Conservation (phyloP, 2,888 invertebrate genomes). For the Hyposoter dolosus region DNA sequence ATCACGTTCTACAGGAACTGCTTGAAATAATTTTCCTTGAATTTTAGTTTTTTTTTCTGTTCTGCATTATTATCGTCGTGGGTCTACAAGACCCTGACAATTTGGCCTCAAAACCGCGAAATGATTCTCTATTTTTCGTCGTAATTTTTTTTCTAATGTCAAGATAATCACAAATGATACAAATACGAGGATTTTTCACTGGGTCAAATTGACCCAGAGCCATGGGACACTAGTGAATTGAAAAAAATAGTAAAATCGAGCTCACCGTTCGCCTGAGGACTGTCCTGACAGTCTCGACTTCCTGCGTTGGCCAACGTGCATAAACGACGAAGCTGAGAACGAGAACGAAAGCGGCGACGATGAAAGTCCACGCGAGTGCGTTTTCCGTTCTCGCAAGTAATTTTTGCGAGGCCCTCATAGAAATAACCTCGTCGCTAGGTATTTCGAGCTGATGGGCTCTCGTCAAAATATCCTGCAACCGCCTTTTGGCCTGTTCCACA, state of each 20-base stretch:
- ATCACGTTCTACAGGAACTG: background rate
- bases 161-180: background rate
- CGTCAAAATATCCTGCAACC: conserved; percentile 79
- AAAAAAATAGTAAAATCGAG: conserved; percentile 17
- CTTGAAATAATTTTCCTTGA: background rate
- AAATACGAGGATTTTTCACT: no score
- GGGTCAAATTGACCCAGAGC: background rate
- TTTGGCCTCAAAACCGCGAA: background rate
- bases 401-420: conserved; percentile 79
- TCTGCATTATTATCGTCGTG: background rate
- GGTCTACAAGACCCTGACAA: background rate
- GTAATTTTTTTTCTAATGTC: background rate
- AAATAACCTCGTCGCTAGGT: conserved; percentile 77
- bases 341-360: conserved; percentile 77
- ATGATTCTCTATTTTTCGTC: background rate
- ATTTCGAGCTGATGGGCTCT: conserved; percentile 79
- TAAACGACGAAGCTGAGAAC: conserved; percentile 78
- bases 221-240: background rate
- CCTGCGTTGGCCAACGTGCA: conserved; percentile 81
- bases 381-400: conserved; percentile 79
- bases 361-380: conserved; percentile 77
- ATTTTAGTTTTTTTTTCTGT: background rate
- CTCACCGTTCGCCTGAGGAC: conserved; percentile 81
- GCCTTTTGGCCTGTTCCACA: conserved; percentile 79
- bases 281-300: conserved; percentile 81